Percentiles rank a stretch among this genome's conserved stretches.
phyloP scores from a whole-genome alignment of 2,113 vertebrate genomes.

The Gallinago media region DNA sequence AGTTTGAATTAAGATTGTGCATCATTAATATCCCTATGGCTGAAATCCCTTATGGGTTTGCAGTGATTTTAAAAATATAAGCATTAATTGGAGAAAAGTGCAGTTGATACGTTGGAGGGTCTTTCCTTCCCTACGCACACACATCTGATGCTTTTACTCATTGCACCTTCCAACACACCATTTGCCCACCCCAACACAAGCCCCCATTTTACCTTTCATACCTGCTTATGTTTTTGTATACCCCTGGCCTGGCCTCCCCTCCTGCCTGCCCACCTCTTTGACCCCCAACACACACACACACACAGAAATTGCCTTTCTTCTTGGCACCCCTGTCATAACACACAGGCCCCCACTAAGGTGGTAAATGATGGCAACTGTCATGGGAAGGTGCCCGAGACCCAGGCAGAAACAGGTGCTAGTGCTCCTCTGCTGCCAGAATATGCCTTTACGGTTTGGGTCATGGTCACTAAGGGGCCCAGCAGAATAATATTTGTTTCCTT shows the following conservation, averaged over 20 bases:
- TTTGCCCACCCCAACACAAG: background rate
- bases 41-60: background rate
- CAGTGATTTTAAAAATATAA: background rate
- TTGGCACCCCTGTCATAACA: background rate
- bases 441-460: fast-evolving
- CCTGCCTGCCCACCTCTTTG: background rate
- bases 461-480: background rate
- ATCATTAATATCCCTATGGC: background rate
- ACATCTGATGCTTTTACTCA: background rate
- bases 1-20: background rate
- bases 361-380: background rate
- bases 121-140: background rate
- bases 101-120: background rate
- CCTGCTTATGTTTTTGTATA: background rate
- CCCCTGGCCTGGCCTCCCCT: too few species aligned
- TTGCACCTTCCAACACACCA: background rate
- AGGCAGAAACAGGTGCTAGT: background rate
- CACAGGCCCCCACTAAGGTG: background rate
- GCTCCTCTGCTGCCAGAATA: background rate
- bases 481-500: background rate
- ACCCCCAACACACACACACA: background rate
- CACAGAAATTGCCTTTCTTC: background rate
- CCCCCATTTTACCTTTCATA: background rate
- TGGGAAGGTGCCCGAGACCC: background rate
- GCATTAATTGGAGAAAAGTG: background rate